These are phyloP conservation scores for Poeciliopsis turneri DNA, from an alignment of 2,797 vertebrate genomes.

Conservation along the genomic window DNA sequence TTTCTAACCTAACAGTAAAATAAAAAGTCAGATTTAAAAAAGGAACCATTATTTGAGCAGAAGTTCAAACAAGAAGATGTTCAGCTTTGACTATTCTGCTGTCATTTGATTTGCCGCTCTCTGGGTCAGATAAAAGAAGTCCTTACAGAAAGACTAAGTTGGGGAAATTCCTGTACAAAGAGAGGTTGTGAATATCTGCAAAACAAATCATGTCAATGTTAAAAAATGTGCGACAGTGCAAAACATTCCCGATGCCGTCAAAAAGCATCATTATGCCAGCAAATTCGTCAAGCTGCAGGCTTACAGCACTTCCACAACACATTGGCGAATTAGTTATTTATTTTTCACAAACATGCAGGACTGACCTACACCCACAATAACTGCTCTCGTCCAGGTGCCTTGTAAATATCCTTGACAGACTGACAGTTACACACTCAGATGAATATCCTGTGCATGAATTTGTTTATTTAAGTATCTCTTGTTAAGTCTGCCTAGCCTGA, in stretches of 20 bases:
- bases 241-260: slow-evolving; percentile 28
- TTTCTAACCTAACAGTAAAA: slow-evolving; percentile 45
- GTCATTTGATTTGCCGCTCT: slow-evolving; percentile 48
- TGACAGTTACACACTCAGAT: background rate
- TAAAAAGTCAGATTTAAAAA: slow-evolving; percentile 29
- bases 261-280: background rate
- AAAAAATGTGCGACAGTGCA: slow-evolving; percentile 22
- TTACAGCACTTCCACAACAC: background rate
- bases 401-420: background rate
- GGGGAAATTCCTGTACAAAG: slow-evolving; percentile 21
- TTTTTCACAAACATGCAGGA: background rate
- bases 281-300: background rate
- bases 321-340: background rate
- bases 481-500: background rate
- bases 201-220: slow-evolving; percentile 24
- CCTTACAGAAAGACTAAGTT: slow-evolving; percentile 43
- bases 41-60: slow-evolving; percentile 30
- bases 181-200: slow-evolving; percentile 26
- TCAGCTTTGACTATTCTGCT: slow-evolving; percentile 11
- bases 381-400: background rate
- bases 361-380: background rate
- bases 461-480: background rate
- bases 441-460: background rate
- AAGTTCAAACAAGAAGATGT: slow-evolving; percentile 28
- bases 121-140: slow-evolving; percentile 19